A percentile compares a stretch with the other conserved stretches of the same genome.
Conservation (phyloP, 2,113 vertebrate genomes). For the Corvus moneduloides region DNA sequence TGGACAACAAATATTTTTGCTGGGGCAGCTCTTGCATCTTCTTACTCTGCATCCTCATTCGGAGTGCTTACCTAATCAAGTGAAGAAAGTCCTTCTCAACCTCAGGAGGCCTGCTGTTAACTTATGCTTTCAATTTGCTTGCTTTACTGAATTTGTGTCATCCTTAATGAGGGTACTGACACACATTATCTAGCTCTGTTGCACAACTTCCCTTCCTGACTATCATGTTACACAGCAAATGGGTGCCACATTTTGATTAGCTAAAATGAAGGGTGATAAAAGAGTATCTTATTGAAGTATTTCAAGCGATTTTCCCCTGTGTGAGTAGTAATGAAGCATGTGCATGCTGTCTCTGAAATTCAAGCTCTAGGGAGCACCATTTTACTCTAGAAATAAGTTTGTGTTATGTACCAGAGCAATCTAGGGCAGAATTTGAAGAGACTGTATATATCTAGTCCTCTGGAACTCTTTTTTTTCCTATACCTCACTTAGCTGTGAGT, state of each 20-base stretch:
- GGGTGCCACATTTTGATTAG: not conserved
- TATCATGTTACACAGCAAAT: not conserved
- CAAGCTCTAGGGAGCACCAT: not conserved
- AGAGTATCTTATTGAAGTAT: not conserved
- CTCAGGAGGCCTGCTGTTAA: not conserved
- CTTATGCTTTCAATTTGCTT: not conserved
- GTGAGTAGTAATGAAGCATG: not conserved
- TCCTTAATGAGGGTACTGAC: not conserved
- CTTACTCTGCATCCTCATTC: not conserved
- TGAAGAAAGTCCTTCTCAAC: not conserved
- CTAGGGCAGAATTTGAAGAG: not conserved
- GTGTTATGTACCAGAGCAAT: not conserved
- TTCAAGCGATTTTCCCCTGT: not conserved
- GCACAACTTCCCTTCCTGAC: not conserved
- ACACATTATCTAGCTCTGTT: not conserved
- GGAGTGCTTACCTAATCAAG: not conserved
- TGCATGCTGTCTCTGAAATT: not conserved
- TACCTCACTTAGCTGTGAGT: not conserved
- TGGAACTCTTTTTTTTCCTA: not conserved
- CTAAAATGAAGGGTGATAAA: not conserved
- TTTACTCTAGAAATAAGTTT: not conserved
- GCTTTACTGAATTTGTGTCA: not conserved
- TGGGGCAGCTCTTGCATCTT: not conserved
- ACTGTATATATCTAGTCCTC: not conserved
- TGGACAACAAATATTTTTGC: not conserved